A percentile compares a stretch with the other conserved stretches of the same genome.
These are phyloP conservation scores for Myotis yumanensis DNA, from an alignment of 2,113 vertebrate genomes.

Conservation along the genomic window DNA sequence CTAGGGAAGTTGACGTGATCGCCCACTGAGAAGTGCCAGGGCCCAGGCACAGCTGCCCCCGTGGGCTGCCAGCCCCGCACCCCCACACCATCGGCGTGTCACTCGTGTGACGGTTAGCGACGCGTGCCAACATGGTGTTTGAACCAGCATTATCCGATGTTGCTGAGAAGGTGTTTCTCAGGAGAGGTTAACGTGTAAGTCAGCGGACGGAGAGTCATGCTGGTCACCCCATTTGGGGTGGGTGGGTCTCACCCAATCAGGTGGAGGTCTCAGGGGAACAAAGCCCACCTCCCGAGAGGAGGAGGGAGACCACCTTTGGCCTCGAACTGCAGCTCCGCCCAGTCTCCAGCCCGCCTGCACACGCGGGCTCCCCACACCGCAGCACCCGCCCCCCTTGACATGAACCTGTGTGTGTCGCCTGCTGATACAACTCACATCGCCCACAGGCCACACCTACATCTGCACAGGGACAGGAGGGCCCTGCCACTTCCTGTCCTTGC, in stretches of 20 bases:
- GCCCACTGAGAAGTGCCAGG: neutral
- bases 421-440: neutral
- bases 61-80: rapidly evolving
- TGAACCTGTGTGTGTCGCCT: neutral
- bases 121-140: neutral
- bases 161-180: neutral
- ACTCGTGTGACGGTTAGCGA: too few species aligned
- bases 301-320: neutral
- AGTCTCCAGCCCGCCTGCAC: neutral
- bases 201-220: neutral
- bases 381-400: too few species aligned
- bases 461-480: too few species aligned
- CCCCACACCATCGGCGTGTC: neutral
- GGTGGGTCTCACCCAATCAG: neutral
- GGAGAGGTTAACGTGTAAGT: neutral
- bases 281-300: neutral
- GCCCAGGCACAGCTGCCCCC: neutral
- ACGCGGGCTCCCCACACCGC: too few species aligned
- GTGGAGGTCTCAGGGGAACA: neutral
- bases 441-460: neutral
- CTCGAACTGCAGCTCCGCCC: neutral
- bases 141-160: neutral
- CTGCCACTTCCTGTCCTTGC: neutral
- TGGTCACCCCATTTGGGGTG: neutral
- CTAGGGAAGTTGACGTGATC: neutral